Evolutionary conservation across 2,797 vertebrate genomes (phyloP), one percentile per base, ranked within the genome.

Genomic region (Microcaecilia unicolor): DNA sequence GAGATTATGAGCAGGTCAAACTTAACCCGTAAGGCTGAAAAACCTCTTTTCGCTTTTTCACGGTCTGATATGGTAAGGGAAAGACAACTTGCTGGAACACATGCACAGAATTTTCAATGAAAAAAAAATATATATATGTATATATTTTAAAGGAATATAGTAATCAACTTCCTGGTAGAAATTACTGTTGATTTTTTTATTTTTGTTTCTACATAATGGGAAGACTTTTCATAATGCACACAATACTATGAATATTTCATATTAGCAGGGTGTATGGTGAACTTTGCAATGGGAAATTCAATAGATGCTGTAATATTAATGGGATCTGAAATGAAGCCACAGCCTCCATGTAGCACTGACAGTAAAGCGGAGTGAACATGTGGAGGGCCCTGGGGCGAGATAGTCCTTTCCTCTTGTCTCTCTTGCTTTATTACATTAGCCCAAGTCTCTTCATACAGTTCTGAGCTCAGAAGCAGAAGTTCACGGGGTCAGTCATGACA

Each of bases 291-390:
- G 67, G 76, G 68, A 69, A 74, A 81, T 73, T 70, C 76, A 78
- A 77, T 78, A 63, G 73, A 67, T 33, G 71, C 69, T 76, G 79
- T 81, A 84, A 81, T 84, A 84, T 85, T 83, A 84, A 85, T 84
- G 74, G 79, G 64, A 85, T 75, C 74, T 71, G 77, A 77, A 76
- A 80, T 76, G 71, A 72, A 80, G 71, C 68, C 66, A 12, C 72
- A 59, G 72, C 66, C 64, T 56, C 67, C 27, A 20, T 72, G 69
- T 63, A 57, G 61, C 62, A 46, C 67, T 76, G 72, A 70, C 73
- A 67, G 78, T 74, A 64, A 74, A 70, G 66, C 64, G 52, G 52
- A 71, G 68, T 19, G 71, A 74, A 67, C 79, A 72, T 66, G 74
- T 74, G 78, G 72, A 65, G n/a, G 69, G 70, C 77, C 79, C 74